These are phyloP conservation scores for Hirtodrosophila cameraria DNA, from an alignment of 2,888 invertebrate species.

Conservation along the genomic window DNA sequence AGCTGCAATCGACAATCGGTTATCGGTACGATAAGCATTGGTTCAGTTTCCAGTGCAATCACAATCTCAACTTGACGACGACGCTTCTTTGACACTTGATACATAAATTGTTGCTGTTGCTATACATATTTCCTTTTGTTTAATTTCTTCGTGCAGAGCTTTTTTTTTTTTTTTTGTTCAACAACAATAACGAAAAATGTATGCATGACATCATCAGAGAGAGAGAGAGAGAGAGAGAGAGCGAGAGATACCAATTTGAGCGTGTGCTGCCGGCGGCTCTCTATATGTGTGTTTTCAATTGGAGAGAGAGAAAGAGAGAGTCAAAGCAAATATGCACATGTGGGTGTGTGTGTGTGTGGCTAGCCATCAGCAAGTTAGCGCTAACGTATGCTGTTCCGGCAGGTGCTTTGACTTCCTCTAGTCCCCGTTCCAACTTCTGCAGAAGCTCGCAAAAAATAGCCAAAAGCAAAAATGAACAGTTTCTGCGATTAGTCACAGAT, in stretches of 20 bases:
- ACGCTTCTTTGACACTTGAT: conserved; percentile 45
- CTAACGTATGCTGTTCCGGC: conserved; percentile 55
- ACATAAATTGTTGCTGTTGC: conserved; percentile 28
- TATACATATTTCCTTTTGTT: conserved; percentile 44
- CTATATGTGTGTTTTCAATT: conserved; percentile 11
- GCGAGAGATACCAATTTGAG: conserved; percentile 25
- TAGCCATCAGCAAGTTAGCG: conserved; percentile 39
- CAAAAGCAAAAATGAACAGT: conserved; percentile 34
- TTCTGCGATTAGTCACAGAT: conserved; percentile 48
- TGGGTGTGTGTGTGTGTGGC: conserved; percentile 26
- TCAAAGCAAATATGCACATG: not conserved
- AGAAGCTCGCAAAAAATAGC: not conserved
- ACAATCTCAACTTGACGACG: conserved; percentile 22
- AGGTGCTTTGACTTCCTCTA: conserved; percentile 45
- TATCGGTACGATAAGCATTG: conserved; percentile 50
- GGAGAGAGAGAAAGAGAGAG: conserved; percentile 7
- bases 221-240: conserved; percentile 19
- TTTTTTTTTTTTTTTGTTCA: conserved; percentile 54
- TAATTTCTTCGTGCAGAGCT: conserved; percentile 40
- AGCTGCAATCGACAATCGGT: conserved; percentile 30
- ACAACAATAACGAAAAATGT: conserved; percentile 74
- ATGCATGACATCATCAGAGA: conserved; percentile 70
- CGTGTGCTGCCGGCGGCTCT: conserved; percentile 17
- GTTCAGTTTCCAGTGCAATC: conserved; percentile 10
- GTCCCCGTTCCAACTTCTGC: not conserved